Base-by-base conservation (phyloP, 2,888 invertebrate genomes). In the Plutella xylostella region DNA sequence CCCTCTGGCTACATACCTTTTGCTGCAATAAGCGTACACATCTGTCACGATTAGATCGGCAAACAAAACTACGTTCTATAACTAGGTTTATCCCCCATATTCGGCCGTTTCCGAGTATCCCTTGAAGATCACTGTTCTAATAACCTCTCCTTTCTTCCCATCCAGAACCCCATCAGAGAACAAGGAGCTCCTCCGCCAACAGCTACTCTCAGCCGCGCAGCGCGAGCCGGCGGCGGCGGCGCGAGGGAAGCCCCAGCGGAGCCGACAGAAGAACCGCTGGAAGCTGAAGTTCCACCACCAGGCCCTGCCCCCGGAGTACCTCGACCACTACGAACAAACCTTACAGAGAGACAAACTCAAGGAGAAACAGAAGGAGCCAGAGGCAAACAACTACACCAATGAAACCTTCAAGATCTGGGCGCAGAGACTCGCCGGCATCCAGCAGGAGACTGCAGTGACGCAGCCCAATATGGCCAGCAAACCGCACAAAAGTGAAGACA, bases 211-310 rank as follows among this genome's bases (percentile, higher is more conserved):
- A 3, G 68, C 76, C 53, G 82, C 77, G 51, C 79, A 80, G 38
- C 72, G 78, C 2, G 73, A 73, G 15, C 69, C 72, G 48, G 53
- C 65, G 4, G 75, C 75, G 45, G 62, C 67, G 2, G 65, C 73
- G 2, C 73, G 73, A 48, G 65, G 61, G 42, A 79, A 78, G 54
- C 75, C 67, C 53, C 62, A 64, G 25, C 67, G 85, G 30, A 76
- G 62, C 57, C 75, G 89, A n/a, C 84, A 89, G 61, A 88, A 88
- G 68, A 89, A 89, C 37, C 76, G 90, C 55, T 88, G 91, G 85
- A 92, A 92, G 67, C 79, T 92, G 42, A 90, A 92, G 63, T 92
- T 92, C 65, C 92, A 92, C 58, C 92, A 92, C 63, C 92, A 92
- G 65, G 92, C 92, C 0, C 65, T 92, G 45, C 92, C 92, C 0